Evolutionary conservation across 2,888 invertebrate species (phyloP).

Genomic region (Hirtodrosophila alboralis): DNA sequence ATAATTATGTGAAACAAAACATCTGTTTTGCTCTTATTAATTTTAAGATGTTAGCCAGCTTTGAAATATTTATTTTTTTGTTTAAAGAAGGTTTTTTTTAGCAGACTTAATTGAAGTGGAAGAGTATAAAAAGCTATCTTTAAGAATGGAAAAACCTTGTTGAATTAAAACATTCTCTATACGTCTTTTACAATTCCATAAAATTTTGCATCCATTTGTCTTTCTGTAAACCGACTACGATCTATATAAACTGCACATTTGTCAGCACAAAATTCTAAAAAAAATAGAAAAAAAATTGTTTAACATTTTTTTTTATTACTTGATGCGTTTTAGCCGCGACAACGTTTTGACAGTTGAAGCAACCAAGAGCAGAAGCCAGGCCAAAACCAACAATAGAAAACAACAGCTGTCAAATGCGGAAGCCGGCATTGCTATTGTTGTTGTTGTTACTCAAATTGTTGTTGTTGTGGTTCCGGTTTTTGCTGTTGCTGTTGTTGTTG

Average conservation of each 20-base stretch:
- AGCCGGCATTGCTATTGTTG: conserved; percentile 3
- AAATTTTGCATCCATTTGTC: no score
- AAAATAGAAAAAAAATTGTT: conserved; percentile 1
- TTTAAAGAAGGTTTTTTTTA: no score
- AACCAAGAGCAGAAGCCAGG: conserved; percentile 22
- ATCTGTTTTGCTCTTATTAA: no score
- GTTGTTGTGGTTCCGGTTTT: conserved; percentile 16
- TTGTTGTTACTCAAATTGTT: background rate
- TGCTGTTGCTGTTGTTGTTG: conserved; percentile 8
- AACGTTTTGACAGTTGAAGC: conserved; percentile 54
- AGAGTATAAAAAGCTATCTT: no score
- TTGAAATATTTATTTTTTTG: no score
- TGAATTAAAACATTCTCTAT: no score
- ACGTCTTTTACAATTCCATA: no score
- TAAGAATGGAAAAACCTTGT: no score
- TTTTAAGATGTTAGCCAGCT: no score
- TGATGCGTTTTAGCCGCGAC: conserved; percentile 40
- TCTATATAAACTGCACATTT: background rate
- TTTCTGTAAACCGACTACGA: background rate
- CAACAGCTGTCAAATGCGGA: conserved; percentile 53
- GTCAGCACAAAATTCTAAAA: background rate
- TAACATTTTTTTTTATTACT: conserved; percentile 30
- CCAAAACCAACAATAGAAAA: conserved; percentile 21
- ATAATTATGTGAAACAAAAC: no score
- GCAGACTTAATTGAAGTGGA: no score